Evolutionary conservation across 1,140 invertebrate species (phyloP).

Genomic region (Drosophila nebulosa): DNA sequence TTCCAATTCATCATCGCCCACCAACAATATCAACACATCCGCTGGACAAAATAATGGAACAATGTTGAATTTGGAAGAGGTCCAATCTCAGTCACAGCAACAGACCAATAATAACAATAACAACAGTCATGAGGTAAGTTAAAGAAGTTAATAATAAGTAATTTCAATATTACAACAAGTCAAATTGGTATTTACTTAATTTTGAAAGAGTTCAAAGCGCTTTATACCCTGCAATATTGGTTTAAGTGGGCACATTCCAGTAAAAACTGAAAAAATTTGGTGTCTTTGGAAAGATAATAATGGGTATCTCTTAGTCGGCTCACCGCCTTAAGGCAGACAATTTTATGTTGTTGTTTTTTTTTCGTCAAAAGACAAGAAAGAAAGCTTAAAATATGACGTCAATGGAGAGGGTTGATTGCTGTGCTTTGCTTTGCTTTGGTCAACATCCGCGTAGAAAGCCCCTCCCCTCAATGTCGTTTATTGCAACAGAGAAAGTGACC

Average conservation of each 20-base stretch:
- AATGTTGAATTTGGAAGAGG: constrained; percentile 36
- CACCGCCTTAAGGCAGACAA: not conserved
- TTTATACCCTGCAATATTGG: too few relatives aligned
- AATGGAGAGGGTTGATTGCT: constrained; percentile 48
- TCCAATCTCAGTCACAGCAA: constrained; percentile 11
- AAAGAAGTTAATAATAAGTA: constrained; percentile 19
- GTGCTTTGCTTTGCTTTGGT: constrained; percentile 5
- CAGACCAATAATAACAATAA: constrained; percentile 37
- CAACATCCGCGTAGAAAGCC: constrained; percentile 73
- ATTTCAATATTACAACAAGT: not conserved
- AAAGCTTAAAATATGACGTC: constrained; percentile 63
- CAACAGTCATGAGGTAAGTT: constrained; percentile 62
- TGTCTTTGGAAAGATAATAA: too few relatives aligned
- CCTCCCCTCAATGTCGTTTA: constrained; percentile 19
- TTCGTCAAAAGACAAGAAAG: constrained; percentile 14
- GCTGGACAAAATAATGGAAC: not conserved
- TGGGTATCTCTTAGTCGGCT: not conserved
- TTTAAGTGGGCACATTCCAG: too few relatives aligned
- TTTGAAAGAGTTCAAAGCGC: too few relatives aligned
- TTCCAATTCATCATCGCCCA: constrained; percentile 13
- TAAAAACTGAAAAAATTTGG: not conserved
- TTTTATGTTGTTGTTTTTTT: not conserved
- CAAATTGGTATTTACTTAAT: too few relatives aligned
- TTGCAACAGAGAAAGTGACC: constrained; percentile 62
- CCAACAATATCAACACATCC: constrained; percentile 7